Percentiles rank a stretch among this genome's conserved stretches.
Evolutionary conservation across 2,797 vertebrate genomes (phyloP).

Genomic region (Diglossa cyanea): DNA sequence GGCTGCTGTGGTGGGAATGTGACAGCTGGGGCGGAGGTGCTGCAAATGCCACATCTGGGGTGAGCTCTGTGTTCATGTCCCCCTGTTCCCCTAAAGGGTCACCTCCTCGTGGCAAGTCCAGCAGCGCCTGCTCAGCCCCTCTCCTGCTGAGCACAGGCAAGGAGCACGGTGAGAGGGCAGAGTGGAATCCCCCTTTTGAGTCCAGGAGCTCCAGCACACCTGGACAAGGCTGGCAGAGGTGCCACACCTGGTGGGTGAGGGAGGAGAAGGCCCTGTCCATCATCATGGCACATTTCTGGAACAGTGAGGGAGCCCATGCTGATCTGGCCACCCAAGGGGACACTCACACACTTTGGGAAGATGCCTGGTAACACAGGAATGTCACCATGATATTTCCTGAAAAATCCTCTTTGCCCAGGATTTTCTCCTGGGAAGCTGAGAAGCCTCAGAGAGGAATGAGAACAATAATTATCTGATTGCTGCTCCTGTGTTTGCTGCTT

Average conservation of each 20-base stretch:
- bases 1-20: fast-evolving
- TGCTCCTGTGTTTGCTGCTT: too few relatives aligned
- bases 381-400: too few relatives aligned
- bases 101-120: not conserved
- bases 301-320: not conserved
- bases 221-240: not conserved
- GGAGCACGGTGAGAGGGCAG: fast-evolving
- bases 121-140: not conserved
- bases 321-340: not conserved
- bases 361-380: not conserved
- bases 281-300: not conserved
- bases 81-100: fast-evolving
- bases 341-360: fast-evolving
- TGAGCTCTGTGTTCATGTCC: fast-evolving
- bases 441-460: too few relatives aligned
- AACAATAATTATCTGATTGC: too few relatives aligned
- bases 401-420: too few relatives aligned
- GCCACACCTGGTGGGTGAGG: not conserved
- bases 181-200: not conserved
- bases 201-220: not conserved
- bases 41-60: fast-evolving
- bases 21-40: not conserved
- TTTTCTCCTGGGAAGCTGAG: too few relatives aligned
- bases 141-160: not conserved
- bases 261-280: not conserved